Base-by-base conservation (phyloP, 2,888 invertebrate genomes). In the Emmelina monodactyla region DNA sequence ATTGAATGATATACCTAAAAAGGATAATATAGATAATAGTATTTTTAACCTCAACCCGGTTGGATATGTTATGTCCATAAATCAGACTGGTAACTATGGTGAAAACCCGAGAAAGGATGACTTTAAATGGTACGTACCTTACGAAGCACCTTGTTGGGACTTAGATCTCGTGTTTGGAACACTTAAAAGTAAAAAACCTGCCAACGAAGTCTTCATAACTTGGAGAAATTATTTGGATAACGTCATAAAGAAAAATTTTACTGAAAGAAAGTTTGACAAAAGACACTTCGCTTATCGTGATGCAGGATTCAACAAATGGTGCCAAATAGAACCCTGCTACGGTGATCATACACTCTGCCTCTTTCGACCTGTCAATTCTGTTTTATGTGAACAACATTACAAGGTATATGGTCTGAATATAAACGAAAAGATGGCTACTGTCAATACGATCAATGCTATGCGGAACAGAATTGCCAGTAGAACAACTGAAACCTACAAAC, bases 301-400 rank as follows among this genome's bases (percentile, higher is more conserved):
- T 2, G 7, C 3, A 4, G 29, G 12, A 12, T 13, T 14, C 13
- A 75, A 71, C 44, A 72, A 67, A 43, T 79, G 78, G 78, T 79
- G 78, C 48, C 51, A 49, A 19, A 51, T 51, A 7, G 50, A 57
- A 28, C 78, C 78, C 7, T 79, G 78, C 37, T 78, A 60, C 40
- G 75, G 67, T 5, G 78, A 79, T 45, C 76, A 79, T 43, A 73
- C 69, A 2, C 58, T 76, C n/a, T 79, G 78, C 44, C 45, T 73
- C 4, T 79, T 70, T 37, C 38, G 61, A 13, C 45, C 50, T 5
- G 49, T 50, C 22, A 34, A 10, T 1, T 62, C 73, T n/a, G 50
- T 46, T 34, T 47, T 71, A 42, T 79, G 78, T 43, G 53, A 53
- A 9, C 38, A 37, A 6, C 44, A 41, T 2, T 76, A 72, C 38